Conservation (phyloP, 2,113 vertebrate species). For the Malurus melanocephalus region DNA sequence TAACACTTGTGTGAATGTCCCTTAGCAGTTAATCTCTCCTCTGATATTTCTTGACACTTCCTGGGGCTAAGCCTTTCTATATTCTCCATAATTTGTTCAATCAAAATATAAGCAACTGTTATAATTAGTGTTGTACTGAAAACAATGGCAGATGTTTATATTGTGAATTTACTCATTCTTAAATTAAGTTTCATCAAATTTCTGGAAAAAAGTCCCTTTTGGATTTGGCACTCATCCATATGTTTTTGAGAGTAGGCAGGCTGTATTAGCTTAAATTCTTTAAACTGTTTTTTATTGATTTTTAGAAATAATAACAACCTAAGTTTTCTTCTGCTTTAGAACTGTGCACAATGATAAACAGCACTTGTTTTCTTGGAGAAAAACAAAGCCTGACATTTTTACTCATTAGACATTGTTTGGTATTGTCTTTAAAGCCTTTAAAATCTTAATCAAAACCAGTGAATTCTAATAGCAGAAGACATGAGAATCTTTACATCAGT, state of each 20-base stretch:
- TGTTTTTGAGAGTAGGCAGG: neutral
- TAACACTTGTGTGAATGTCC: neutral
- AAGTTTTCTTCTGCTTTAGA: neutral
- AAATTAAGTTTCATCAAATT: neutral
- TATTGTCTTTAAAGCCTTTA: neutral
- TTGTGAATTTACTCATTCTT: neutral
- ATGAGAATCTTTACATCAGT: neutral
- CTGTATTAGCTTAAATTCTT: neutral
- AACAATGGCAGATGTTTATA: neutral
- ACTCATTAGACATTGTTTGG: neutral
- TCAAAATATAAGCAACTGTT: neutral
- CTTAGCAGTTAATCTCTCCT: neutral
- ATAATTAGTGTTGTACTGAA: neutral
- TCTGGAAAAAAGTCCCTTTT: neutral
- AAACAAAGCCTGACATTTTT: neutral
- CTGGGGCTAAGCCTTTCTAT: neutral
- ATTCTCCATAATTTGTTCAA: neutral
- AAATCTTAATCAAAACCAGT: neutral
- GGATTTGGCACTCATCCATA: neutral
- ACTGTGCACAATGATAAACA: neutral
- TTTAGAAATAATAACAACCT: neutral
- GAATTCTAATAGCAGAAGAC: neutral
- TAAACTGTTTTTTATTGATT: neutral
- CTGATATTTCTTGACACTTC: conserved; percentile 22
- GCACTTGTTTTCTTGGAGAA: neutral